A percentile compares a stretch with the other conserved stretches of the same genome.
phyloP scores from a whole-genome alignment of 1,140 invertebrate genomes.

The Hetaerina americana region DNA sequence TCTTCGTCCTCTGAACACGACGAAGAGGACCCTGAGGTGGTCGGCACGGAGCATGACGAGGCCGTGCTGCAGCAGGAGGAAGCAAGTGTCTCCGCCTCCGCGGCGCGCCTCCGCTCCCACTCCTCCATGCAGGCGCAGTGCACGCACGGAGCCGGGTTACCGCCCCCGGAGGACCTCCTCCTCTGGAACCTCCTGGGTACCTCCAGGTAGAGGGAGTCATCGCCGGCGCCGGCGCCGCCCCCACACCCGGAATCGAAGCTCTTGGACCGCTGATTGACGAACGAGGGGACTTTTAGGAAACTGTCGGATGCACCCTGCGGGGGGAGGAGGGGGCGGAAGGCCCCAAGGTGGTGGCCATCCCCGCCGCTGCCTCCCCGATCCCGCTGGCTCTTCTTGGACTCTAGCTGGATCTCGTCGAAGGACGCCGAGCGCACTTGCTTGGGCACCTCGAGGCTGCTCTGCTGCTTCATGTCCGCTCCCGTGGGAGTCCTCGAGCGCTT shows the following conservation, averaged over 20 bases:
- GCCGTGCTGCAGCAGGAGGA: constrained; percentile 38
- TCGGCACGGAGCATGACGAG: constrained; percentile 29
- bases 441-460: constrained; percentile 74
- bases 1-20: constrained; percentile 38
- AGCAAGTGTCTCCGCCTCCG: constrained; percentile 18
- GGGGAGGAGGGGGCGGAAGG: constrained; percentile 39
- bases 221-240: constrained; percentile 24
- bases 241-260: constrained; percentile 62
- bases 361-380: constrained; percentile 21
- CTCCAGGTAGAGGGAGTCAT: constrained; percentile 48
- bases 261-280: constrained; percentile 48
- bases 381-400: constrained; percentile 34
- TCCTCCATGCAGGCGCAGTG: constrained; percentile 44
- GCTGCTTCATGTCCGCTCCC: constrained; percentile 77
- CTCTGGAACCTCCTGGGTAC: constrained; percentile 48
- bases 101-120: constrained; percentile 22
- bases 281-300: constrained; percentile 19
- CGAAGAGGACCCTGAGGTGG: no score
- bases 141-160: constrained; percentile 44
- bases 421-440: constrained; percentile 74
- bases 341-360: constrained; percentile 17
- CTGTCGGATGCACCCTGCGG: constrained; percentile 34
- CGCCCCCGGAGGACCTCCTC: constrained; percentile 44
- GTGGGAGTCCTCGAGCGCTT: constrained; percentile 73
- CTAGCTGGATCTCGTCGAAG: constrained; percentile 76